A percentile compares a stretch with the other conserved stretches of the same genome.
phyloP scores from a whole-genome alignment of 2,797 vertebrate species.

The Nyctalus aviator region DNA sequence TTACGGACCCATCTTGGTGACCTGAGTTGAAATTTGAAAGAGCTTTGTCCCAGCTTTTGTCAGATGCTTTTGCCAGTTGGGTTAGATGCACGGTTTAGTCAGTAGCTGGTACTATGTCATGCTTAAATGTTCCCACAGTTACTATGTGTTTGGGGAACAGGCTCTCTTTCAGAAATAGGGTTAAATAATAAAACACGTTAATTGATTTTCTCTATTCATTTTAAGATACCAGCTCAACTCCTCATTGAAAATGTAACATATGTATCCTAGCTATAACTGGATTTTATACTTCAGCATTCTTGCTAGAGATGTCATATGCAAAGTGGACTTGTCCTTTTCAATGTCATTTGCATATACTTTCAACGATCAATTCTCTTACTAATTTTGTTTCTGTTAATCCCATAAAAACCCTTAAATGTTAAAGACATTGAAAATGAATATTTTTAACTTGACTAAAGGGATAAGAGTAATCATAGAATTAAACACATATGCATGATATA shows the following conservation, averaged over 20 bases:
- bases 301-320: constrained; percentile 3
- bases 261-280: not conserved
- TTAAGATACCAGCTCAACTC: not conserved
- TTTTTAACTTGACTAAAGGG: constrained; percentile 11
- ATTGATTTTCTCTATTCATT: not conserved
- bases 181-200: no score
- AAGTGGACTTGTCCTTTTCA: not conserved
- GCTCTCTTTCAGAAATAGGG: no score
- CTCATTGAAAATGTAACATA: not conserved
- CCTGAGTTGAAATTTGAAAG: not conserved
- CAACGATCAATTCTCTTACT: not conserved
- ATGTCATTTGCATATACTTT: not conserved
- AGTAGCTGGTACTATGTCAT: not conserved
- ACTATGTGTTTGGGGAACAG: not conserved
- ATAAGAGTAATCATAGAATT: not conserved
- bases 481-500: not conserved
- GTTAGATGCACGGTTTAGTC: not conserved
- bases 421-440: not conserved
- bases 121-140: not conserved
- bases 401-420: not conserved
- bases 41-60: not conserved
- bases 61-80: not conserved
- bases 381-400: not conserved
- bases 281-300: constrained; percentile 40
- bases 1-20: not conserved